A percentile compares a stretch with the other conserved stretches of the same genome.
Conservation (phyloP, 35 echinoderm and acorn worm genomes). For the Lytechinus variegatus region DNA sequence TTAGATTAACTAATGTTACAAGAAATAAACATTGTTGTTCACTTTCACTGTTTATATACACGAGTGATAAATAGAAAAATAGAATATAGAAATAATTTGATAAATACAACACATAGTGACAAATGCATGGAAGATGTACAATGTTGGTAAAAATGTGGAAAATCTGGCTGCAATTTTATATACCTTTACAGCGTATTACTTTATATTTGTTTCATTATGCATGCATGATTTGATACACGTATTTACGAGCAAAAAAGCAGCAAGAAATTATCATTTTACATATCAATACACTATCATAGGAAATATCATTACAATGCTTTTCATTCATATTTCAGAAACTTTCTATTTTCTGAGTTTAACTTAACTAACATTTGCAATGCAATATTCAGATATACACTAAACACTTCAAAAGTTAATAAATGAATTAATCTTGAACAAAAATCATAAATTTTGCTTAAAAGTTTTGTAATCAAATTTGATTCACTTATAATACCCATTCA, state of each 20-base stretch:
- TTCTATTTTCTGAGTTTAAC: too few relatives aligned
- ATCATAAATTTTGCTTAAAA: too few relatives aligned
- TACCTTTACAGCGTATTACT: neutral
- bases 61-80: slow-evolving; percentile 30
- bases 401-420: too few relatives aligned
- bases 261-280: neutral
- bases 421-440: too few relatives aligned
- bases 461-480: too few relatives aligned
- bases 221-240: neutral
- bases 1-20: neutral
- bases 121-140: neutral
- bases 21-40: neutral
- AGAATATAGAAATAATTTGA: slow-evolving; percentile 35
- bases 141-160: neutral
- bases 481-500: too few relatives aligned
- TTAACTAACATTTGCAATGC: too few relatives aligned
- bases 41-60: neutral
- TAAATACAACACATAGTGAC: slow-evolving; percentile 21
- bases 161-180: neutral
- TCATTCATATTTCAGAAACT: too few relatives aligned
- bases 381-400: too few relatives aligned
- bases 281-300: too few relatives aligned
- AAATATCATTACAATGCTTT: too few relatives aligned
- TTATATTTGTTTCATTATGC: neutral
- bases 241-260: neutral